phyloP scores from a whole-genome alignment of 2,113 vertebrate genomes.

The Oreochromis niloticus region DNA sequence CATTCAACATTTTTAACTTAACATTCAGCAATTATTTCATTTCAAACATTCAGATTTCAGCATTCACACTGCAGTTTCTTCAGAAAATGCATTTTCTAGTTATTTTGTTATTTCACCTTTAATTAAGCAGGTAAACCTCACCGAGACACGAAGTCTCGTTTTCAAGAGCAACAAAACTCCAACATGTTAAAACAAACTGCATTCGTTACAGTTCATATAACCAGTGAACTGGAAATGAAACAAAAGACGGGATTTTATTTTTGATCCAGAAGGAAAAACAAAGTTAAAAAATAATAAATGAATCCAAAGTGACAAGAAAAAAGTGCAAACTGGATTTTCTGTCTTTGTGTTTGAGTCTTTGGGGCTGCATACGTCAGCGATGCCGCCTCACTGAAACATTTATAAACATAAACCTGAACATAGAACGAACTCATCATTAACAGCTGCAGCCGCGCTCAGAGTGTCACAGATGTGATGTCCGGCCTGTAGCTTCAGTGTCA shows the following conservation, averaged over 20 bases:
- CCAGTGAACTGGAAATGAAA: not conserved
- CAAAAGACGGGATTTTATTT: not conserved
- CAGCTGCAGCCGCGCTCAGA: not conserved
- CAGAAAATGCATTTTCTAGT: too few species aligned
- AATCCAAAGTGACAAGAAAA: not conserved
- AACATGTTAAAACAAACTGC: too few species aligned
- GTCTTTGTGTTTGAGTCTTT: not conserved
- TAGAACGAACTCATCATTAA: not conserved
- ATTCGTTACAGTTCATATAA: not conserved
- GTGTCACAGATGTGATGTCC: not conserved
- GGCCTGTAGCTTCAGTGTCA: not conserved
- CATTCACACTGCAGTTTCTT: too few species aligned
- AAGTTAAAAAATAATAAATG: not conserved
- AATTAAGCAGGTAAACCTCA: not conserved
- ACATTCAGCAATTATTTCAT: too few species aligned
- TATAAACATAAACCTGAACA: not conserved
- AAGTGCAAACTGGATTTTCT: too few species aligned
- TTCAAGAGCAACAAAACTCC: not conserved
- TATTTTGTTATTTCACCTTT: not conserved
- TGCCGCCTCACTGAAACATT: not conserved
- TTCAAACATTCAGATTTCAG: too few species aligned
- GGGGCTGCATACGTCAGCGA: not conserved
- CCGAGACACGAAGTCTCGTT: not conserved
- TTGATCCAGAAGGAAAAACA: accelerated
- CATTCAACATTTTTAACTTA: too few species aligned